Evolutionary conservation across 37 sponge, comb jelly and placozoan species (phyloP).

Genomic region (Tethya wilhelma): DNA sequence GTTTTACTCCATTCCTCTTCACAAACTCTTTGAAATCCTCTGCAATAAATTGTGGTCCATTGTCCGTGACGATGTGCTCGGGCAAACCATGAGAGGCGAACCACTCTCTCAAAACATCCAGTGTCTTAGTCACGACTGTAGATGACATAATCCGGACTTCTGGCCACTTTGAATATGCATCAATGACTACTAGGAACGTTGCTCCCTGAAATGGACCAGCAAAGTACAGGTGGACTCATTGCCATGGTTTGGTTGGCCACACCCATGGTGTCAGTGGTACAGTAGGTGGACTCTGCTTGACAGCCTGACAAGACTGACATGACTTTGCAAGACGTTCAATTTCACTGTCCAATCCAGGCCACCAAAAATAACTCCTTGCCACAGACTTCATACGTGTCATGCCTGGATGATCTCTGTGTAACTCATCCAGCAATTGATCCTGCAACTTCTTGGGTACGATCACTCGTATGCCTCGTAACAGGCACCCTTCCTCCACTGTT

Average conservation of each 20-base stretch:
- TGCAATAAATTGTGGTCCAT: conserved; percentile 47
- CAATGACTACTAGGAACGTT: background rate
- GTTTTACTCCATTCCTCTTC: background rate
- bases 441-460: conserved; percentile 8
- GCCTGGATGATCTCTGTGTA: conserved; percentile 14
- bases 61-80: conserved; percentile 18
- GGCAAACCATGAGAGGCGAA: conserved; percentile 39
- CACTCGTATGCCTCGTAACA: background rate
- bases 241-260: conserved; percentile 34
- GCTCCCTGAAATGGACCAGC: background rate
- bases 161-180: conserved; percentile 25
- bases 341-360: conserved; percentile 31
- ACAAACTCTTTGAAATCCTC: conserved; percentile 20
- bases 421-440: background rate
- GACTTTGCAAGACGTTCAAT: background rate
- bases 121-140: conserved; percentile 1
- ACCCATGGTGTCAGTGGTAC: conserved; percentile 32
- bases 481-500: background rate
- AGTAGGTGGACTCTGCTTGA: background rate
- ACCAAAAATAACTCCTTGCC: conserved; percentile 39
- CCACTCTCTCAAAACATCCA: conserved; percentile 3
- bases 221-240: conserved; percentile 28
- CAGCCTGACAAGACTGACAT: conserved; percentile 15
- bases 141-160: background rate
- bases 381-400: conserved; percentile 7